These are phyloP conservation scores for Lepidurus apus DNA, from an alignment of 1,140 invertebrate species.

Conservation along the genomic window DNA sequence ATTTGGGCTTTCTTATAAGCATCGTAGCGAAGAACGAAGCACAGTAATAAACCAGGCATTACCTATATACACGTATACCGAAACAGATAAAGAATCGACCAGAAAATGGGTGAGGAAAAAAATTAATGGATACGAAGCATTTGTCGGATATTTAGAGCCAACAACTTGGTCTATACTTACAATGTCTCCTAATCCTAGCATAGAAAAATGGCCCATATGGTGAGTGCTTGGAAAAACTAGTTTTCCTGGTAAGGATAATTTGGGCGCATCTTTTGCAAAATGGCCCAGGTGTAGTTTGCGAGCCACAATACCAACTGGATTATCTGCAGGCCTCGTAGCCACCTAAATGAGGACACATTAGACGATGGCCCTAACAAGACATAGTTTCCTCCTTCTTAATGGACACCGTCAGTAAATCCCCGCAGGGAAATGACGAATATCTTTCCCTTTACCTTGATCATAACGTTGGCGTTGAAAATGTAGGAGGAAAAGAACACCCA, in stretches of 20 bases:
- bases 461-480: constrained; percentile 97
- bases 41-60: constrained; percentile 93
- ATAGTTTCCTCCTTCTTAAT: constrained; percentile 16
- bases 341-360: constrained; percentile 48
- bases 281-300: constrained; percentile 83
- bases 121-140: background rate
- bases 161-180: constrained; percentile 51
- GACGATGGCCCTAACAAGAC: background rate
- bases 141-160: constrained; percentile 21
- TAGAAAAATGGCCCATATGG: constrained; percentile 90
- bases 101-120: background rate
- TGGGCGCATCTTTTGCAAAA: constrained; percentile 80
- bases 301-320: constrained; percentile 89
- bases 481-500: constrained; percentile 99
- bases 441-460: constrained; percentile 75
- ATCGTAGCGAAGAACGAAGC: constrained; percentile 93
- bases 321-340: constrained; percentile 85
- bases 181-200: constrained; percentile 93
- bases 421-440: background rate
- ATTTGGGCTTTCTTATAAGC: constrained; percentile 88
- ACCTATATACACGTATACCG: constrained; percentile 47
- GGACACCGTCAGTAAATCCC: background rate
- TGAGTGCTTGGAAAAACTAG: constrained; percentile 95
- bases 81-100: background rate
- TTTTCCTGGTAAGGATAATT: constrained; percentile 92